Percentiles rank a stretch among this genome's conserved stretches.
Conservation (phyloP, 2,888 invertebrate genomes). For the Octonoba sinensis region DNA sequence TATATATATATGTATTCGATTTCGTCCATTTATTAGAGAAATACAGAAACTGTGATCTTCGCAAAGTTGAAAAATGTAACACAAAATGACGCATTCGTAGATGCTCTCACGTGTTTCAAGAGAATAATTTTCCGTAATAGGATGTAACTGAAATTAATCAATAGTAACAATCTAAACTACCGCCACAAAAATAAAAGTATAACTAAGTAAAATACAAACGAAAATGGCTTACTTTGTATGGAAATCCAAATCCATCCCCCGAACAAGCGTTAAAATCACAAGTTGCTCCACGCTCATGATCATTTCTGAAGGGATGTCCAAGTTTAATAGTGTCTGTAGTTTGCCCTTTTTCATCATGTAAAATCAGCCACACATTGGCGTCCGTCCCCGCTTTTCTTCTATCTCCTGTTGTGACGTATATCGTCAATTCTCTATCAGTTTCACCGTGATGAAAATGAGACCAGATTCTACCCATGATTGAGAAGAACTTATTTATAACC, state of each 20-base stretch:
- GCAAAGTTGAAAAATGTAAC: no score
- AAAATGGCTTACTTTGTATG: constrained; percentile 37
- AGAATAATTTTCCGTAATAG: no score
- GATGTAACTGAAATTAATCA: no score
- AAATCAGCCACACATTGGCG: constrained; percentile 71
- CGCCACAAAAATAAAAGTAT: no score
- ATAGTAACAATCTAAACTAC: no score
- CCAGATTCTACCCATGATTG: constrained; percentile 34
- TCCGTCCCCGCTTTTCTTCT: constrained; percentile 71
- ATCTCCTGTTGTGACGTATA: constrained; percentile 73
- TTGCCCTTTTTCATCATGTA: constrained; percentile 70
- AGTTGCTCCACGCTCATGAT: constrained; percentile 70
- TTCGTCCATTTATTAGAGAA: no score
- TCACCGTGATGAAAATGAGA: constrained; percentile 46
- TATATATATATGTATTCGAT: no score
- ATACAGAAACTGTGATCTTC: no score
- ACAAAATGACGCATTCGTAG: no score
- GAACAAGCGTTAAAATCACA: constrained; percentile 68
- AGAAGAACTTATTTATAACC: neutral
- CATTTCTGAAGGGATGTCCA: constrained; percentile 69
- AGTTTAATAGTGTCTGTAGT: constrained; percentile 69
- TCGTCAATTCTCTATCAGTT: constrained; percentile 38
- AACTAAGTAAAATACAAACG: no score
- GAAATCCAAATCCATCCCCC: constrained; percentile 44
- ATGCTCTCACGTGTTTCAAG: no score